Evolutionary conservation across 2,888 invertebrate species (phyloP), one percentile per base, ranked within the genome.

Genomic region (Linnaemya tessellans): DNA sequence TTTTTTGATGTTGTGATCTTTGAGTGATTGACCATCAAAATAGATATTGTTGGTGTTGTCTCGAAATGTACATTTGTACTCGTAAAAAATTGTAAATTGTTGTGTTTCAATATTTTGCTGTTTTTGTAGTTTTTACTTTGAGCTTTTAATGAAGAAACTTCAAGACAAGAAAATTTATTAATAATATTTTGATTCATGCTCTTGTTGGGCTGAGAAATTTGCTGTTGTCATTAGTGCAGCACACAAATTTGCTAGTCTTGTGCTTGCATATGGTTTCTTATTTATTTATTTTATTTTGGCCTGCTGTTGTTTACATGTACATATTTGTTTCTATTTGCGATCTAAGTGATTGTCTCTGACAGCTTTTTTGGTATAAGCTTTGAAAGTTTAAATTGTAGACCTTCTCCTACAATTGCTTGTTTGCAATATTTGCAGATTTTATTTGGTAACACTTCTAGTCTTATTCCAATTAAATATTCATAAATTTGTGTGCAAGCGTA

Each of bases 371-470:
- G n/a, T 56, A 18, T 60, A 56, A 65, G 18, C 18, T 79, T 79
- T 65, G 35, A 38, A 85, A 80, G 83, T 87, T 87, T 84, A 87
- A 83, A 83, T 78, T 78, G 67, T 73, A 74, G 81, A 77, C 73
- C 56, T 75, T 67, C 56, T 73, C 77, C 82, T 60, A 58, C 80
- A 43, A 46, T 46, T 84, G 78, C 80, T 79, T 80, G 85, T 84
- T 81, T 80, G 56, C 70, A 46, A 46, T 46, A 46, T 46, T 46
- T 46, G n/a, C 15, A 43, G 11, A 13, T 43, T 43, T 11, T 13
- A 43, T 43, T 43, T 43, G 43, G 13, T n/a, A 46, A 67, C 51
- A 46, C 54, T 65, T 58, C 54, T 65, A 51, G 49, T 68, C 3
- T 20, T 35, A 43, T 5, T 70, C 22, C 30, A 30, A 54, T 56